Conservation (phyloP, 2,797 vertebrate species). For the Erethizon dorsatum region DNA sequence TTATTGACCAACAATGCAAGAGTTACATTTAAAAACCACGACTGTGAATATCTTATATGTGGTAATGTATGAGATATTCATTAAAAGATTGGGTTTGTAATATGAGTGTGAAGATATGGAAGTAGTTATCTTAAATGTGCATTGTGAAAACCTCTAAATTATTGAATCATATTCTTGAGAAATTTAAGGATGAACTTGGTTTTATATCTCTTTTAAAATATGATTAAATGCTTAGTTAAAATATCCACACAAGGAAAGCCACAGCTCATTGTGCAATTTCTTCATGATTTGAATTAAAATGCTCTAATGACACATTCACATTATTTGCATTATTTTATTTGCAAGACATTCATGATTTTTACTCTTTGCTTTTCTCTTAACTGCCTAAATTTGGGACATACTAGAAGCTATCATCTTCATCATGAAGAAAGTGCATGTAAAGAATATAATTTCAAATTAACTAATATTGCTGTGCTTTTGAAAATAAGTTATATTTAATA, state of each 20-base stretch:
- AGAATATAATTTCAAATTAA: background rate
- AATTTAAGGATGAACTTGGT: background rate
- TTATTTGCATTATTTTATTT: background rate
- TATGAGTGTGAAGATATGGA: background rate
- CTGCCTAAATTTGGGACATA: background rate
- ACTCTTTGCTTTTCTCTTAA: background rate
- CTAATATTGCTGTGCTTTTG: background rate
- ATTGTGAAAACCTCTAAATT: background rate
- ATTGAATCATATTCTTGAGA: background rate
- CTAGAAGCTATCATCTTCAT: background rate
- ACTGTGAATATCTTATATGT: background rate
- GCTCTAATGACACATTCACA: background rate
- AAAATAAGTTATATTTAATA: background rate
- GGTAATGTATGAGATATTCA: background rate
- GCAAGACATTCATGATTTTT: background rate
- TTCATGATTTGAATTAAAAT: conserved; percentile 14
- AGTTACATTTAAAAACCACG: background rate
- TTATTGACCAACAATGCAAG: background rate
- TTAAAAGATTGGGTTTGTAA: background rate
- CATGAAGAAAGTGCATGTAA: background rate
- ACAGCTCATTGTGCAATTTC: background rate
- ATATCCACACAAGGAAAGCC: background rate
- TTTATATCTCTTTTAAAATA: conserved; percentile 25
- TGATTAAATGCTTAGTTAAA: background rate
- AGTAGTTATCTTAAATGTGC: background rate